phyloP scores from a whole-genome alignment of 2,888 invertebrate genomes.

The Latrodectus hesperus region DNA sequence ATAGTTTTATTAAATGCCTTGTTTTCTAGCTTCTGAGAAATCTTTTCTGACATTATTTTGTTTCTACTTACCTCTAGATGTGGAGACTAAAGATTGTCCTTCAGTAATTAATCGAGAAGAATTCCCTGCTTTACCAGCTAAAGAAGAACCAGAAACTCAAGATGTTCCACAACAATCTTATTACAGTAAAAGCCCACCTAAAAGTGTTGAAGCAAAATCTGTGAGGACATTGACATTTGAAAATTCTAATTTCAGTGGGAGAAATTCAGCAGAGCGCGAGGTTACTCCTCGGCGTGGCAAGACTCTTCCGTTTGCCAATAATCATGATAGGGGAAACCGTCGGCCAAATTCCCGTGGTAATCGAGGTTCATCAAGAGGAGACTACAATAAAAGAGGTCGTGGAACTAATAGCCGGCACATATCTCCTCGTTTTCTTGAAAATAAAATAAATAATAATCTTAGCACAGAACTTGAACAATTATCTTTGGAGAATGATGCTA shows the following conservation, averaged over 20 bases:
- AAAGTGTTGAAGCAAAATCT: conserved; percentile 28
- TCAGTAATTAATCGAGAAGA: conserved; percentile 53
- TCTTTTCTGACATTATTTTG: not conserved
- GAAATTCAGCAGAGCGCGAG: conserved; percentile 43
- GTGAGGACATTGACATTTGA: conserved; percentile 70
- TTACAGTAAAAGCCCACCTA: conserved; percentile 22
- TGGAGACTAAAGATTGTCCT: not conserved
- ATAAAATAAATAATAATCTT: conserved; percentile 35
- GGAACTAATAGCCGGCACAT: conserved; percentile 47
- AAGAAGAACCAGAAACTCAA: conserved; percentile 22
- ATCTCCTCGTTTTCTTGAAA: conserved; percentile 56
- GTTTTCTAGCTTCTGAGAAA: not conserved
- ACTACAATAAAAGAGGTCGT: conserved; percentile 35
- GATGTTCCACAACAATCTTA: not conserved
- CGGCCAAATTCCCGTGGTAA: conserved; percentile 15
- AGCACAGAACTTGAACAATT: conserved; percentile 53
- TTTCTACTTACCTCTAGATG: conserved; percentile 6
- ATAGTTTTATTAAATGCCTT: not conserved
- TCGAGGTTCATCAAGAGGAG: conserved; percentile 46
- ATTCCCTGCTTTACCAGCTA: conserved; percentile 59
- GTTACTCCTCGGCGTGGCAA: conserved; percentile 35
- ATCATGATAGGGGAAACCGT: conserved; percentile 29
- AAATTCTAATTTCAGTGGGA: conserved; percentile 57
- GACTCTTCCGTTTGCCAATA: conserved; percentile 19
- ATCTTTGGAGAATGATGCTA: conserved; percentile 17